These are phyloP conservation scores for Stegana nigrithorax DNA, from an alignment of 2,888 invertebrate genomes.

Conservation along the genomic window DNA sequence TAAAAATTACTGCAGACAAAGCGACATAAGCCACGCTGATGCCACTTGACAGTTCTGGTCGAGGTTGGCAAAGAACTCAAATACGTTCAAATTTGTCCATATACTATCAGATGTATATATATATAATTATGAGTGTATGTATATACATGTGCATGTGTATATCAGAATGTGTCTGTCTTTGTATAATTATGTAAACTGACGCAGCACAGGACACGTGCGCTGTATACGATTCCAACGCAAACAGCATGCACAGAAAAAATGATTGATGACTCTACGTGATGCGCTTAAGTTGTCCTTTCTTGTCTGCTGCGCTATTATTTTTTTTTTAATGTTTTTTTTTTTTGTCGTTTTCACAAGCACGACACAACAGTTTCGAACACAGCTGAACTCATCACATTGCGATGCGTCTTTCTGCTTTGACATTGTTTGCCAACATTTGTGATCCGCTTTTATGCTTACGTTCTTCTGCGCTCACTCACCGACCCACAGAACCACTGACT, in stretches of 20 bases:
- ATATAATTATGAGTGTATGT: background rate
- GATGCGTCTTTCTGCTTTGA: background rate
- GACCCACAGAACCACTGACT: too few species aligned
- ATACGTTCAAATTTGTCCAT: too few species aligned
- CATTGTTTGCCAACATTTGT: background rate
- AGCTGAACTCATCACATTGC: too few species aligned
- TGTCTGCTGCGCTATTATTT: conserved; percentile 1
- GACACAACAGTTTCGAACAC: too few species aligned
- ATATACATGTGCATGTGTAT: background rate
- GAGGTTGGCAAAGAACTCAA: too few species aligned
- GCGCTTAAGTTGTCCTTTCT: background rate
- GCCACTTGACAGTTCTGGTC: conserved; percentile 7
- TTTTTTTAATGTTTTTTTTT: conserved; percentile 1
- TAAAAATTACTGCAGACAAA: background rate
- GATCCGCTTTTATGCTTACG: background rate
- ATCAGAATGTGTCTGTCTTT: too few species aligned
- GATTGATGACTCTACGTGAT: background rate
- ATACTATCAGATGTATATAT: background rate
- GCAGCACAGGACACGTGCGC: background rate
- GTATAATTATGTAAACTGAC: background rate
- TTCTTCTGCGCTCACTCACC: too few species aligned
- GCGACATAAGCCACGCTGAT: background rate
- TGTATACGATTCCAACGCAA: background rate
- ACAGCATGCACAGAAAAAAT: conserved; percentile 1
- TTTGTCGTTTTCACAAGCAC: conserved; percentile 15